Percentiles rank a stretch among this genome's conserved stretches.
Conservation (phyloP, 2,888 invertebrate species). For the Cryptus armator region DNA sequence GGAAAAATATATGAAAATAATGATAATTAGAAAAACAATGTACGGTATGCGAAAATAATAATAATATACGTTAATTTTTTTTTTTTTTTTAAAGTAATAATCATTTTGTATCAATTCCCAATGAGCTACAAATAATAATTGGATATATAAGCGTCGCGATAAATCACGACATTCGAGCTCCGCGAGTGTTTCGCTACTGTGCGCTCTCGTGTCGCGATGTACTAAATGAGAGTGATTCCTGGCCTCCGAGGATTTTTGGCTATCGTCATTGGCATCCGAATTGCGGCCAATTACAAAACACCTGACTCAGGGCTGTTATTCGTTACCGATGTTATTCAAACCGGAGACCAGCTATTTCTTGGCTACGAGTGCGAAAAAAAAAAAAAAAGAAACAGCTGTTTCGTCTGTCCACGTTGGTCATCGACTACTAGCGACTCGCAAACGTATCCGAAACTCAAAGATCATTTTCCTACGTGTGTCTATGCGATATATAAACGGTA, state of each 20-base stretch:
- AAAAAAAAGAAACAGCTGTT: conserved; percentile 2
- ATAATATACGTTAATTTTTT: too few relatives aligned
- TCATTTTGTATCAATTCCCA: too few relatives aligned
- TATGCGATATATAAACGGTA: not conserved
- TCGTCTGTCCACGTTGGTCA: not conserved
- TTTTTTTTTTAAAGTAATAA: too few relatives aligned
- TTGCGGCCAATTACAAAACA: conserved; percentile 54
- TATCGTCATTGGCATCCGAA: conserved; percentile 40
- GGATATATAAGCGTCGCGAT: not conserved
- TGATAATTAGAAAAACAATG: too few relatives aligned
- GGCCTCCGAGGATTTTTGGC: conserved; percentile 28
- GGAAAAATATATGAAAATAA: too few relatives aligned
- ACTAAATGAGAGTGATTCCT: not conserved
- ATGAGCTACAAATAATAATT: not conserved
- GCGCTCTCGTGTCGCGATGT: not conserved
- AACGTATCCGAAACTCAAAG: conserved; percentile 12
- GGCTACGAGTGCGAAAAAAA: conserved; percentile 35
- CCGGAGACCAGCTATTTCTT: conserved; percentile 27
- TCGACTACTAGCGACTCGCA: conserved; percentile 5
- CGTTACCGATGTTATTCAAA: conserved; percentile 28
- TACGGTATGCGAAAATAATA: too few relatives aligned
- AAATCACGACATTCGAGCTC: not conserved
- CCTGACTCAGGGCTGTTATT: conserved; percentile 10
- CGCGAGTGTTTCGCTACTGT: not conserved
- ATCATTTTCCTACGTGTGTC: conserved; percentile 9